Evolutionary conservation across 1,140 invertebrate species (phyloP), one percentile per base, ranked within the genome.

Genomic region (Diprion similis): DNA sequence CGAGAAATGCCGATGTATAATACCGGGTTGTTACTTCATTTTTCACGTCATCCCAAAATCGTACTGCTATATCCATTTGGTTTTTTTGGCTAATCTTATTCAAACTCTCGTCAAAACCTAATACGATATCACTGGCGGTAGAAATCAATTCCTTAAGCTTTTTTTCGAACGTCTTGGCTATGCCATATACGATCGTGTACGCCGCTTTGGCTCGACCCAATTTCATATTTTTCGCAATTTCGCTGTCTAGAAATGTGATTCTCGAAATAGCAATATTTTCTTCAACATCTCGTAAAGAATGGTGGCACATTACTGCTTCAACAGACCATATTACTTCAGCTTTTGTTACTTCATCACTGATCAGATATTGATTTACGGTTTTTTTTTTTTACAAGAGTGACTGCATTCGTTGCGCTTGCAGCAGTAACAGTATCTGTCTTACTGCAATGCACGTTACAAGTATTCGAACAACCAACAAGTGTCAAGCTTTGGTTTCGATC

Each of bases 21-120:
- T 51, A 51, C 48, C 48, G 10, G 10, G 48, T 75, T 6, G 71
- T 71, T 64, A 75, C 70, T 47, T 76, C 46, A 15, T 48, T 15
- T 51, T 76, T 73, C 0, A 64, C 47, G 45, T 19, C 8, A 37
- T 75, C 73, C 73, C 67, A 78, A 76, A 76, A 78, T 66, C 70
- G 19, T 9, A 78, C n/a, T 24, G 71, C 68, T n/a, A 78, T 70
- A 17, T 78, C 73, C 72, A 78, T 75, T 73, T 78, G 75, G 37
- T 45, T 47, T 13, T 64, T 74, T 72, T 68, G 71, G 18, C 69
- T 73, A 7, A 78, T 46, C 19, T 70, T 45, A 75, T 77, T 78
- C 18, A 79, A 68, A 68, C 70, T 72, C 70, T 78, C 73, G 68
- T 76, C 73, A 72, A 76, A 78, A 75, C 10, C 48, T 10, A 51